These are phyloP conservation scores for Chrysomela aeneicollis DNA, from an alignment of 2,888 invertebrate genomes.

Conservation along the genomic window DNA sequence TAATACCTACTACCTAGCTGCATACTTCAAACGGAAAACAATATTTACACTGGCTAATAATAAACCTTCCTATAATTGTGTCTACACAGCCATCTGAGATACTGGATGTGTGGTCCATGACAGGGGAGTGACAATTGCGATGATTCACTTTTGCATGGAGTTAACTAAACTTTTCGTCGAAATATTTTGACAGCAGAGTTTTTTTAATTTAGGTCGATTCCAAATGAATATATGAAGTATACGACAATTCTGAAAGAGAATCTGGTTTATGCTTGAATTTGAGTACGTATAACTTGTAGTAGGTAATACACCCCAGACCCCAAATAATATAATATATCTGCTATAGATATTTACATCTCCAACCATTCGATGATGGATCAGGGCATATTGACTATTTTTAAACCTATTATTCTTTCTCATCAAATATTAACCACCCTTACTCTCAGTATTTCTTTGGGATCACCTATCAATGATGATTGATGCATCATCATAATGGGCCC, in stretches of 20 bases:
- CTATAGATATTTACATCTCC: no score
- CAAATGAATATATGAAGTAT: no score
- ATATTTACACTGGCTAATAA: conserved; percentile 20
- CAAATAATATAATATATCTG: no score
- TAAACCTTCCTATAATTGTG: conserved; percentile 19
- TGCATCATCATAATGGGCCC: conserved; percentile 16
- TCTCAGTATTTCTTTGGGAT: not conserved
- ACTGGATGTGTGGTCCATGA: conserved; percentile 28
- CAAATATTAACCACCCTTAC: not conserved
- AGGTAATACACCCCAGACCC: no score
- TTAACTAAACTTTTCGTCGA: no score
- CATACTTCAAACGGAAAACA: conserved; percentile 20
- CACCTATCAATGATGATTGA: conserved; percentile 23
- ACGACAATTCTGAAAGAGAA: no score
- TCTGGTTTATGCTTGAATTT: no score
- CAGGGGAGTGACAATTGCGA: conserved; percentile 4
- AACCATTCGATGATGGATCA: no score
- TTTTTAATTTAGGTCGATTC: no score
- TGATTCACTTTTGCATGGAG: not conserved
- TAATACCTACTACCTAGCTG: conserved; percentile 20
- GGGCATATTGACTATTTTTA: not conserved
- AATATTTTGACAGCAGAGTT: no score
- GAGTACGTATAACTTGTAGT: no score
- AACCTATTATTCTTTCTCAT: not conserved
- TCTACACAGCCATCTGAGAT: conserved; percentile 14